Evolutionary conservation across 2,888 invertebrate genomes (phyloP), one percentile per base, ranked within the genome.

Genomic region (Hipparchia semele): DNA sequence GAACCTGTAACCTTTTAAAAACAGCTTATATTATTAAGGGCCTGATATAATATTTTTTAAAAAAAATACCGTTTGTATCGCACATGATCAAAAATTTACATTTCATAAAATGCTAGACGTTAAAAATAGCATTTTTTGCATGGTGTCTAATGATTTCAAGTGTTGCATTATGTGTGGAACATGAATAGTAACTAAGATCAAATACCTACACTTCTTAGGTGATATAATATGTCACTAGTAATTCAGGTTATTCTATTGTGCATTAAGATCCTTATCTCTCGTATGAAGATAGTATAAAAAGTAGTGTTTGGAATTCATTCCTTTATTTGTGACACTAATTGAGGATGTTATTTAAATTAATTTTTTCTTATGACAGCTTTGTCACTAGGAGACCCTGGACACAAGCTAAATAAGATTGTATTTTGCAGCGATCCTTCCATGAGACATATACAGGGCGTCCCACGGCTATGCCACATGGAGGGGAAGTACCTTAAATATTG

Each of bases 181-280:
- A 13, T 13, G 8, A 58, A 23, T 23, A 23, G 13, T 7, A 23
- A 1, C 12, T 9, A 53, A 51, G 49, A 70, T 53, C 61, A 23
- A 4, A 53, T 53, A 54, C 61, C n/a, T 70, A 62, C 59, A n/a
- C 67, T 51, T n/a, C 7, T 39, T 39, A n/a, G 39, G 45, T 60
- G 13, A 33, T 39, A 12, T n/a, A 6, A 46, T 67, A 70, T 70
- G 62, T 64, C 70, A 64, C 64, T 70, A 46, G 70, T 62, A 46
- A 64, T 70, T 70, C 70, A 64, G 64, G 70, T 70, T 70, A 23
- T 46, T 70, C 56, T 64, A 56, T 70, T 70, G 10, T 62, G 46
- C 69, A 70, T 62, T 62, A 10, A 70, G 64, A 56, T 64, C 54
- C 4, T 46, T 45, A 70, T 70, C 64, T 12, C n/a, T 23, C 6